Evolutionary conservation across 2,888 invertebrate genomes (phyloP).

Genomic region (Coremacera marginata): DNA sequence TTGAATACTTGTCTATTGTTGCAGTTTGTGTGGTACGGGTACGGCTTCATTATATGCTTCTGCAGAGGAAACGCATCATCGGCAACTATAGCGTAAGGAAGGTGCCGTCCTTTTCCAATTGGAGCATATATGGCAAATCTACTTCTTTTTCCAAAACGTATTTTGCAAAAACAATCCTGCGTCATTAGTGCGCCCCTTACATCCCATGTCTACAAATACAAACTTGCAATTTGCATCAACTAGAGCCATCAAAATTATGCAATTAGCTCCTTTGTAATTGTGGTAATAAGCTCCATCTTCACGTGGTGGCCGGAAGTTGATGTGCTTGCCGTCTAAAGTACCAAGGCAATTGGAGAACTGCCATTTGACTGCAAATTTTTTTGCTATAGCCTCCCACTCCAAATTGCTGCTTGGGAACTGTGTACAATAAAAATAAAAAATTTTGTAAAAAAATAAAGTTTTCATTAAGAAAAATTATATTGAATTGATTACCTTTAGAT

Average conservation of each 20-base stretch:
- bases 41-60: constrained; percentile 44
- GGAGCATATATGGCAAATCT: constrained; percentile 26
- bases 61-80: constrained; percentile 47
- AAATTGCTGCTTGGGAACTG: constrained; percentile 4
- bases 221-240: constrained; percentile 43
- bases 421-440: too few relatives aligned
- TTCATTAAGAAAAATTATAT: too few relatives aligned
- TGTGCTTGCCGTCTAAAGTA: too few relatives aligned
- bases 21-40: constrained; percentile 29
- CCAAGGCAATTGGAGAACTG: constrained; percentile 44
- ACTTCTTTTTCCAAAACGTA: constrained; percentile 30
- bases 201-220: constrained; percentile 44
- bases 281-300: constrained; percentile 37
- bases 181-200: constrained; percentile 44
- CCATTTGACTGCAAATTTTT: constrained; percentile 35
- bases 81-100: constrained; percentile 42
- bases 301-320: too few relatives aligned
- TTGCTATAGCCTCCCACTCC: constrained; percentile 34
- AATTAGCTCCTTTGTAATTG: constrained; percentile 44
- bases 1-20: constrained; percentile 27
- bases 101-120: constrained; percentile 38
- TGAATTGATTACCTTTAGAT: too few relatives aligned
- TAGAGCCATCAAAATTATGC: constrained; percentile 41
- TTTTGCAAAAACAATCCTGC: constrained; percentile 40
- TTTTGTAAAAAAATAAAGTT: too few relatives aligned